These are phyloP conservation scores for Xerus inauris DNA, from an alignment of 2,113 vertebrate genomes.

Conservation along the genomic window DNA sequence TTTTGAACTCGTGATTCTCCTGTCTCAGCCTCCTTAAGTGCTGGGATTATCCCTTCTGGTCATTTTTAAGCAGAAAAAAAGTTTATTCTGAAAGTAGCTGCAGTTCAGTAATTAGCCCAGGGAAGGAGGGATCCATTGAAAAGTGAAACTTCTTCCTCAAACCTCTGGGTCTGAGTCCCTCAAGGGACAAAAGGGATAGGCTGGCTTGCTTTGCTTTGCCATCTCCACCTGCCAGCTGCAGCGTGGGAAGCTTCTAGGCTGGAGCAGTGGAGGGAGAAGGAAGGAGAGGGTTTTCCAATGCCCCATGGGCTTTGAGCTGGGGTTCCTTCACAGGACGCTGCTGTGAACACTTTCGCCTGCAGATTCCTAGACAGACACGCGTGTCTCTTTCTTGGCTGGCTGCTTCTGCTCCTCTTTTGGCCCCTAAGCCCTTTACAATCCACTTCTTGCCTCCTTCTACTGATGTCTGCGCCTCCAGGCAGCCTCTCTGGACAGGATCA, in stretches of 20 bases:
- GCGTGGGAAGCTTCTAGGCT: background rate
- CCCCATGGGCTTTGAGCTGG: accelerated
- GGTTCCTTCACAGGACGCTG: background rate
- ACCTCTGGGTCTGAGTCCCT: background rate
- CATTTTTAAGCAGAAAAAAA: background rate
- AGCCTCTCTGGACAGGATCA: background rate
- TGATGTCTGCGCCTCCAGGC: background rate
- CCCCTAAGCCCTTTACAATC: too few relatives aligned
- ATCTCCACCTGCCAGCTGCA: background rate
- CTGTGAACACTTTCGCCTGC: background rate
- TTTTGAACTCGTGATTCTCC: too few relatives aligned
- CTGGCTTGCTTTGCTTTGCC: background rate
- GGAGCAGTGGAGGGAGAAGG: background rate
- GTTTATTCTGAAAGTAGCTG: background rate
- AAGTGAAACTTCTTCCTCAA: background rate
- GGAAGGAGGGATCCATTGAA: background rate
- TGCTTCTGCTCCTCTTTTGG: background rate
- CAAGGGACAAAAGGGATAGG: background rate
- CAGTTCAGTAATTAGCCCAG: background rate
- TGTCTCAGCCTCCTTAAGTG: too few relatives aligned
- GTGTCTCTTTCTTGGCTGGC: background rate
- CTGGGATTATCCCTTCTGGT: background rate
- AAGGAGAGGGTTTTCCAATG: background rate
- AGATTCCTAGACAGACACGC: background rate
- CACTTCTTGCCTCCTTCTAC: background rate